Base-by-base conservation (phyloP, 2,113 vertebrate genomes). In the Scomber colias region DNA sequence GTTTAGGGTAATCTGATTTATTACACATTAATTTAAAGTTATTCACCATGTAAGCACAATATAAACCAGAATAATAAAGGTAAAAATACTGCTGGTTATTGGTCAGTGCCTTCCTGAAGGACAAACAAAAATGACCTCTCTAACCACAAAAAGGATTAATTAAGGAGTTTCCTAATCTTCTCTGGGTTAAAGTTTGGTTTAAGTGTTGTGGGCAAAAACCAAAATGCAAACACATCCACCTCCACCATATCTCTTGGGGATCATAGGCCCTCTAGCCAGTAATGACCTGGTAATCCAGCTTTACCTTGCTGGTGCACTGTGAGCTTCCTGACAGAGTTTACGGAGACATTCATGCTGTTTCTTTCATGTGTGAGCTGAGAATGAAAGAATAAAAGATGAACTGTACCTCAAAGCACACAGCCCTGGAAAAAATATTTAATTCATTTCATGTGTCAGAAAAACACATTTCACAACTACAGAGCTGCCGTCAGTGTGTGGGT, bases 391-490 rank as follows among this genome's bases (percentile, higher is more conserved):
- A 71, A 79, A 77, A 80, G 61, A 71, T 50, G 59, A 86, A 75
- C 62, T 73, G 49, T 62, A 73, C 70, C 74, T 81, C 51, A 84
- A 89, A 84, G 73, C 73, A 75, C 66, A 48, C 48, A 65, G 80
- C 65, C 55, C 31, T 21, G 69, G 8, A 40, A 16, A 81, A 61
- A 83, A 78, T 51, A 53, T 81, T 60, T 50, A 46, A 72, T 86
- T 71, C 70, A 85, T 78, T 78, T 78, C 30, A 75, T 62, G 19
- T 53, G 70, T 71, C 7, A 53, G 14, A 59, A 54, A 68, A 12
- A 12, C 13, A 51, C 35, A 50, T 50, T 61, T 69, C 19, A 70
- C 74, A 53, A 53, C 19, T 3, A 50, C 27, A 46, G 44, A 40
- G 35, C 13, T 40, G 14, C 21, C 19, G 56, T n/a, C 11, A 30